Conservation (phyloP, 2,888 invertebrate species). For the Marronus borbonicus region DNA sequence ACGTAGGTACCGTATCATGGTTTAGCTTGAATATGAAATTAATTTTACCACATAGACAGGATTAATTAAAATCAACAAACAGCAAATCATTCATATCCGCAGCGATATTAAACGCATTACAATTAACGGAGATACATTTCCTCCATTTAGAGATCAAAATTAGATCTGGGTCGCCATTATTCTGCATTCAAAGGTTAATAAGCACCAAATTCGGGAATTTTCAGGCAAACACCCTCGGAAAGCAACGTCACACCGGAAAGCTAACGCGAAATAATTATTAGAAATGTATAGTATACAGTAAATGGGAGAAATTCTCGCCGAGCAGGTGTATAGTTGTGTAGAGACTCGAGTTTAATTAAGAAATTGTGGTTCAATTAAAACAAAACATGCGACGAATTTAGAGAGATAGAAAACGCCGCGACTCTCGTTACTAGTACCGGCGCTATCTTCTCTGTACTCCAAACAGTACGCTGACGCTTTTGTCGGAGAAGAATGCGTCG, state of each 20-base stretch:
- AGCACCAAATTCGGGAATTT: constrained; percentile 12
- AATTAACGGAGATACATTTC: not conserved
- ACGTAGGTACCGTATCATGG: too few species aligned
- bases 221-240: not conserved
- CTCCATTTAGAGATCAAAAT: not conserved
- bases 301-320: not conserved
- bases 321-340: constrained; percentile 14
- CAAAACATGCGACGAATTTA: constrained; percentile 33
- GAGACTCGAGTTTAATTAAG: constrained; percentile 34
- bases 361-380: constrained; percentile 41
- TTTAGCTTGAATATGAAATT: too few species aligned
- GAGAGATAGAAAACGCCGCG: constrained; percentile 14
- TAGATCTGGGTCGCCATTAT: not conserved
- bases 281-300: constrained; percentile 6
- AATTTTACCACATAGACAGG: too few species aligned
- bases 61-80: too few species aligned
- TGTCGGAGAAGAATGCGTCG: constrained; percentile 29
- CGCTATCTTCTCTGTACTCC: not conserved
- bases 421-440: not conserved
- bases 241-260: constrained; percentile 7
- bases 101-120: too few species aligned
- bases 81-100: too few species aligned
- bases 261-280: constrained; percentile 20
- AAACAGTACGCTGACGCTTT: constrained; percentile 1
- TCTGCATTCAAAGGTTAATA: constrained; percentile 4